These are phyloP conservation scores for Diplolepis rosae DNA, from an alignment of 2,888 invertebrate species.

Conservation along the genomic window DNA sequence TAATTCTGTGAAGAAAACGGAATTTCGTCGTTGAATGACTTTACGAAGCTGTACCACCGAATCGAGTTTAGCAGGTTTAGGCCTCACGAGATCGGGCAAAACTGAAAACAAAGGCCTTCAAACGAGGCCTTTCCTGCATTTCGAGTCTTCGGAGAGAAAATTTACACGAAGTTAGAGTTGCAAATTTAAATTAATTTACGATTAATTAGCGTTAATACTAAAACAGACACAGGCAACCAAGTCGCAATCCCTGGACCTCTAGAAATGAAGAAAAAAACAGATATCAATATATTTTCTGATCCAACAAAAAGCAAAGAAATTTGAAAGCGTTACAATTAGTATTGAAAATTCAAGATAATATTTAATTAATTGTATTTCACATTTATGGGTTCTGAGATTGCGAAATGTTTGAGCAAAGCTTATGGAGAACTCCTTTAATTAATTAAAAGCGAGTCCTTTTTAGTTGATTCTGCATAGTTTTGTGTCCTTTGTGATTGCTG, in stretches of 20 bases:
- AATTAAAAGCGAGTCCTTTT: conserved; percentile 25
- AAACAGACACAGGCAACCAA: conserved; percentile 57
- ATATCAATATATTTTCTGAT: too few relatives aligned
- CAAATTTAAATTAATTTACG: conserved; percentile 50
- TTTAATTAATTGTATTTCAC: too few relatives aligned
- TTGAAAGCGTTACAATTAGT: neutral
- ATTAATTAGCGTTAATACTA: conserved; percentile 63
- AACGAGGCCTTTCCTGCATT: conserved; percentile 7
- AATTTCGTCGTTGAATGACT: neutral
- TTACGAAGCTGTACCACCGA: conserved; percentile 58
- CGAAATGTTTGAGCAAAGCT: conserved; percentile 49
- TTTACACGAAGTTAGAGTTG: conserved; percentile 20
- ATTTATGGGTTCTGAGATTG: neutral
- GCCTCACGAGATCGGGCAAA: conserved; percentile 51
- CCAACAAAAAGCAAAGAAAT: neutral
- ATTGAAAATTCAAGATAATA: neutral
- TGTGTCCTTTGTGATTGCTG: conserved; percentile 55
- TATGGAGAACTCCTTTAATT: conserved; percentile 48
- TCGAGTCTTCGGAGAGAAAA: conserved; percentile 37
- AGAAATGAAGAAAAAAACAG: neutral
- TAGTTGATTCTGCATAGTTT: conserved; percentile 15
- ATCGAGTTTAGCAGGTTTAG: conserved; percentile 44
- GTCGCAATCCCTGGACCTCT: conserved; percentile 30
- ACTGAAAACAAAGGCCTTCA: conserved; percentile 52
- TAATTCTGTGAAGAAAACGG: neutral